phyloP scores from a whole-genome alignment of 1,140 invertebrate genomes.

The Globodera rostochiensis region DNA sequence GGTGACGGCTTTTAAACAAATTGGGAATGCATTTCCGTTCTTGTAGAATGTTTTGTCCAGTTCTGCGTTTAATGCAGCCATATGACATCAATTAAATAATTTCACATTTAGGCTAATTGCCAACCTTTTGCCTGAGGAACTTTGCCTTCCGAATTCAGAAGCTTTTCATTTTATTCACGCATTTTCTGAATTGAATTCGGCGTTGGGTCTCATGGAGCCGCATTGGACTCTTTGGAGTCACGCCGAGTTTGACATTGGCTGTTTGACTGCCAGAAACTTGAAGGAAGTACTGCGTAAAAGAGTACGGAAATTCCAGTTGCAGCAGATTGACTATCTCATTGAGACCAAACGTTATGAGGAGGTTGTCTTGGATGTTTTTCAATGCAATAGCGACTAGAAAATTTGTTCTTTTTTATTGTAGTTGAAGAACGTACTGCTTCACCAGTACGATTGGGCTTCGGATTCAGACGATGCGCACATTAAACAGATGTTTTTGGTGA shows the following conservation, averaged over 20 bases:
- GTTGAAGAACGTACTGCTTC: constrained; percentile 25
- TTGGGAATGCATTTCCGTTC: background rate
- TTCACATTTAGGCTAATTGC: constrained; percentile 21
- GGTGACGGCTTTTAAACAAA: constrained; percentile 1
- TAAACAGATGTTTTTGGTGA: constrained; percentile 22
- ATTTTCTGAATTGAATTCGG: constrained; percentile 9
- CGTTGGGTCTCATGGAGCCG: constrained; percentile 5
- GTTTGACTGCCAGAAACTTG: constrained; percentile 26
- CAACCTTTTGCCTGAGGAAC: constrained; percentile 24
- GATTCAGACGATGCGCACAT: constrained; percentile 30
- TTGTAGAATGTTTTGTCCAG: too few relatives aligned
- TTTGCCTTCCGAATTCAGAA: constrained; percentile 10
- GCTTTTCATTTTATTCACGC: constrained; percentile 10
- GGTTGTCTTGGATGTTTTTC: background rate
- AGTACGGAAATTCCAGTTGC: constrained; percentile 8
- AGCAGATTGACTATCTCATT: background rate
- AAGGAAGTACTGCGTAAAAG: constrained; percentile 23
- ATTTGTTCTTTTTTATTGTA: background rate
- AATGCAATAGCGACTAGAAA: background rate
- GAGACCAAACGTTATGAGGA: constrained; percentile 2
- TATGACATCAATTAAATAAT: too few relatives aligned
- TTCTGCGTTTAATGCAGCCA: too few relatives aligned
- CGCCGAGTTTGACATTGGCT: constrained; percentile 25
- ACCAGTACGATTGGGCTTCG: constrained; percentile 35
- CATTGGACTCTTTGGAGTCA: background rate